Evolutionary conservation across 2,113 vertebrate genomes (phyloP), one percentile per base, ranked within the genome.

Genomic region (Octodon degus): DNA sequence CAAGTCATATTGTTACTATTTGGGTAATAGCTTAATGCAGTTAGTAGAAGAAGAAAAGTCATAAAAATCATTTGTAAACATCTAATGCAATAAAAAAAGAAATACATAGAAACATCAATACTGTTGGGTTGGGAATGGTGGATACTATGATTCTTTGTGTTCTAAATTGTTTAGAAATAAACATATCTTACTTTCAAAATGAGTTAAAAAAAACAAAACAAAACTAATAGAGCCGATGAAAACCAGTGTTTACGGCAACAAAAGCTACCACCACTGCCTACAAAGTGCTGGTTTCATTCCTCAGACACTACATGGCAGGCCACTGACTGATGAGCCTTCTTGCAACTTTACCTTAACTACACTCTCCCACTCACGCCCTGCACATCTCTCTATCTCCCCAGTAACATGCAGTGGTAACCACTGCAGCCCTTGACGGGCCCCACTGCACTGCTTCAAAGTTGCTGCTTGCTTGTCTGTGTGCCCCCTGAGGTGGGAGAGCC

Each of bases 161-260:
- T 85, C 47, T 24, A 76, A 94, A 88, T 85, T 93, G 94, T 72
- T 95, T 65, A 94, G 55, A 86, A 93, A 95, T 76, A 87, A 50
- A 32, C 63, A 91, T 77, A 43, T 16, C 30, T 90, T 92, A 43
- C 70, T 87, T 94, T 90, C 76, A 81, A 96, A 93, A 72, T 47
- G n/a, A 95, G 43, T 82, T 50, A 50, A 58, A 8, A 72, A 72
- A 97, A 86, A n/a, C n/a, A 74, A 32, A 12, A 77, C 24, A 43
- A 43, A 43, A 43, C 91, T 65, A 92, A 65, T 4, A 93, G 63
- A 96, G 9, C 13, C 72, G 79, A 79, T n/a, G 37, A 74, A 93
- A 90, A 86, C 32, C 53, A 89, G 13, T 30, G 58, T 80, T 89
- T 86, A 90, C 85, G 81, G 76, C 43, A 94, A 97, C 53, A 58